Evolutionary conservation across 2,113 vertebrate genomes (phyloP), one percentile per base, ranked within the genome.

Genomic region (Poicephalus meyeri): DNA sequence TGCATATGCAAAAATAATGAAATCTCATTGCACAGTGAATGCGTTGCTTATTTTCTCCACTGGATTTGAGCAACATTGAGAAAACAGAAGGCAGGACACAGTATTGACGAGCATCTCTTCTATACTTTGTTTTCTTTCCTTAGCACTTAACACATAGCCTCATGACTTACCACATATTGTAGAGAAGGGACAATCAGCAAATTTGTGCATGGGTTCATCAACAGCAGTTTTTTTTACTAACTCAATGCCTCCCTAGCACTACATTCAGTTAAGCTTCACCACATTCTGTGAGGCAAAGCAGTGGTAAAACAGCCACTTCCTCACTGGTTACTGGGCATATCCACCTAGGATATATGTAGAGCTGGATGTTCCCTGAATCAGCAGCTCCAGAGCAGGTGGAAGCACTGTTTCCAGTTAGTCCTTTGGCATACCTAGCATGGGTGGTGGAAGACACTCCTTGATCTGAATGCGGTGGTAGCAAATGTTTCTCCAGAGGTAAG

Each of bases 1-100:
- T 86, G 64, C 31, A 76, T 49, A 70, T 26, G 31, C 31, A 90
- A 91, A 88, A 87, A 56, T 77, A 70, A 76, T 87, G 69, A 91
- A 70, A 81, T 63, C 86, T 86, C 61, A 91, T 70, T 56, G 55
- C 55, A 29, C 13, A 39, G 49, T 0, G 0, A 56, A 70, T 37
- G 60, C 2, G 1, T 19, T 50, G 44, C 16, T 56, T 72, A 31
- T 68, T 79, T 91, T 74, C 80, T 23, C 73, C 56, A 21, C 25
- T 16, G 23, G 16, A 50, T 71, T 42, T 2, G 1, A 87, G 42
- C 20, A 86, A 78, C 24, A 19, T 0, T 50, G 33, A 82, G 42
- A 33, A 50, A 81, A 72, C 11, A 60, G 63, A 81, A 81, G 39
- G 42, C 55, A 89, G 47, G 55, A 65, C 31, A 20, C 20, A 39